Evolutionary conservation across 2,797 vertebrate species (phyloP).

Genomic region (Pseudochirops corinnae): DNA sequence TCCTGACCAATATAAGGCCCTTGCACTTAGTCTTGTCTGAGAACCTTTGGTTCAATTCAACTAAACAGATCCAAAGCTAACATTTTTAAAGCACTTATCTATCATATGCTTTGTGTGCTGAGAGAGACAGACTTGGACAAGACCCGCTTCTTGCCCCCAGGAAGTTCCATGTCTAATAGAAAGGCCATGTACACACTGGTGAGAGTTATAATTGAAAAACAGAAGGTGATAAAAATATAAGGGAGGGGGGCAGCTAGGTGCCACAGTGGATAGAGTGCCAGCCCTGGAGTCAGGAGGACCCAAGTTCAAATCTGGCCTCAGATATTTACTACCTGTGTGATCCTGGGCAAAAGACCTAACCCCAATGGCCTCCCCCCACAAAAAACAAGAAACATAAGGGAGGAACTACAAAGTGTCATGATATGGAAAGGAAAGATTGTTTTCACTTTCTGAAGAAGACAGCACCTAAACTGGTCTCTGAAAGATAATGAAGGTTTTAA

Average conservation of each 20-base stretch:
- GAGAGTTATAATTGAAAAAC: not conserved
- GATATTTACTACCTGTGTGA: not conserved
- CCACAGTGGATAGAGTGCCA: not conserved
- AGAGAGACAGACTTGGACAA: not conserved
- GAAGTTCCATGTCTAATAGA: not conserved
- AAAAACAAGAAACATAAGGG: not conserved
- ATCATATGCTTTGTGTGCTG: not conserved
- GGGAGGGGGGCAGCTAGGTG: not conserved
- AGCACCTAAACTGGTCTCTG: not conserved
- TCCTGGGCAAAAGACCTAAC: not conserved
- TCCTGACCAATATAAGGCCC: not conserved
- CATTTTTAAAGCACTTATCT: not conserved
- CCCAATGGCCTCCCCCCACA: not conserved
- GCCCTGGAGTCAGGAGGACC: not conserved
- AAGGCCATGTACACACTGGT: not conserved
- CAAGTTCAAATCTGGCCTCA: not conserved
- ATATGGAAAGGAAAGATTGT: not conserved
- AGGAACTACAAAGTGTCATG: not conserved
- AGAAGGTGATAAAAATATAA: not conserved
- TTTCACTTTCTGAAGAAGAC: not conserved
- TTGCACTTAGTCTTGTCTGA: not conserved
- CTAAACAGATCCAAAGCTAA: not conserved
- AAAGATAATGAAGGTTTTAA: conserved; percentile 16
- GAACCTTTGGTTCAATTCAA: not conserved
- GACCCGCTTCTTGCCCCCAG: not conserved